Evolutionary conservation across 2,797 vertebrate species (phyloP), one percentile per base, ranked within the genome.

Genomic region (Miichthys miiuy): DNA sequence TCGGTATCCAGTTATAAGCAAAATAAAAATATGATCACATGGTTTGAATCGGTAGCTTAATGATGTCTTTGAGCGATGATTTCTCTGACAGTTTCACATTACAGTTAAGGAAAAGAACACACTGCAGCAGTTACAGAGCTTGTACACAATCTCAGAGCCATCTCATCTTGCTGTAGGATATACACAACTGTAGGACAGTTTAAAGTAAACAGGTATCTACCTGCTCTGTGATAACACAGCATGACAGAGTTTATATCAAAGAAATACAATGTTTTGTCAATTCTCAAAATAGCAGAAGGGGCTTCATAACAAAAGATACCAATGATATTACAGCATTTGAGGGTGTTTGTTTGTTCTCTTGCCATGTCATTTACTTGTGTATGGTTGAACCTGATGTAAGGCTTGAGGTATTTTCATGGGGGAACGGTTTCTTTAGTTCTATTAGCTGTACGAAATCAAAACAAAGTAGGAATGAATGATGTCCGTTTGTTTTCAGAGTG

Each of bases 21-120:
- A 89, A 86, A 88, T 90, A 83, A 81, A 87, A 84, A 18, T 84
- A 87, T 91, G 80, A 90, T 87, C 85, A 91, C 79, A 91, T 62
- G 70, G 27, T 69, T 75, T 70, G 68, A 85, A 38, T 79, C 65
- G 6, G 44, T 50, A 65, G 50, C 34, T 51, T 69, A 41, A 46
- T 16, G 46, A 23, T 42, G 73, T 66, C 52, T 58, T 62, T 62
- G 42, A 73, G 60, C 51, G 41, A 6, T 14, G 20, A 46, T 67
- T 67, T 72, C 10, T 61, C 34, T 46, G 12, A 76, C 54, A 76
- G 27, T 54, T 82, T 79, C 42, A 85, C 79, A 82, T 86, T 72
- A 84, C 65, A 81, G 6, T 75, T 71, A 38, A 17, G 54, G 27
- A 58, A 68, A 57, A 77, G 50, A 90, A 79, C 68, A 90, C 82